Percentiles rank a stretch among this genome's conserved stretches.
Conservation (phyloP, 2,113 vertebrate genomes). For the Myotis brandtii region DNA sequence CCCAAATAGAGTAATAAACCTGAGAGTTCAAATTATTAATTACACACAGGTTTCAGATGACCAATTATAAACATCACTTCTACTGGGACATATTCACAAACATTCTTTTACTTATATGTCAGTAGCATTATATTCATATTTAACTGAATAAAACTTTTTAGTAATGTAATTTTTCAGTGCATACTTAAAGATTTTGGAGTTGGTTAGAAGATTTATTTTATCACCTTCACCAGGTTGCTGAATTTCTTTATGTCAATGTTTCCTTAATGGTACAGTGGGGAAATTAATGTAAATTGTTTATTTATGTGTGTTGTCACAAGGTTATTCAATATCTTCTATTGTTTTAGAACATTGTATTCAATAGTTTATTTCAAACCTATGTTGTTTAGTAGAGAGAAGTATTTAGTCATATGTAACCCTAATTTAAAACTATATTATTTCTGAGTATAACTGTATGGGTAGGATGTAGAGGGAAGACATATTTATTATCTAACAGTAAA, state of each 20-base stretch:
- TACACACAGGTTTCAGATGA: neutral
- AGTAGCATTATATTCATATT: neutral
- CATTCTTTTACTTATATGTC: neutral
- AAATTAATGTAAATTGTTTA: neutral
- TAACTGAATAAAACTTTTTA: neutral
- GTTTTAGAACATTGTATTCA: neutral
- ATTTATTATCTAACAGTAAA: conserved; percentile 71
- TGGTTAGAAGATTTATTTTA: neutral
- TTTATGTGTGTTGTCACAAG: neutral
- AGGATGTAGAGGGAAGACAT: neutral
- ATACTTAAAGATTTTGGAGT: neutral
- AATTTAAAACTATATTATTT: conserved; percentile 57
- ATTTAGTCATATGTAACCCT: conserved; percentile 14
- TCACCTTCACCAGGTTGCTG: neutral
- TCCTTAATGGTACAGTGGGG: neutral
- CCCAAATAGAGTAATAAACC: neutral
- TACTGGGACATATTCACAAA: neutral
- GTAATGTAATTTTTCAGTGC: neutral
- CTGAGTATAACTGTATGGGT: conserved; percentile 7
- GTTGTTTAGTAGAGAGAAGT: neutral
- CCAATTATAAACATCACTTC: neutral
- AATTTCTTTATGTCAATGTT: neutral
- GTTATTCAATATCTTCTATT: neutral
- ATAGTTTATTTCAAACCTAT: neutral
- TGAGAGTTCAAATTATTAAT: neutral